Percentiles rank a stretch among this genome's conserved stretches.
Evolutionary conservation across 2,797 vertebrate genomes (phyloP).

Genomic region (Eleutherodactylus coqui): DNA sequence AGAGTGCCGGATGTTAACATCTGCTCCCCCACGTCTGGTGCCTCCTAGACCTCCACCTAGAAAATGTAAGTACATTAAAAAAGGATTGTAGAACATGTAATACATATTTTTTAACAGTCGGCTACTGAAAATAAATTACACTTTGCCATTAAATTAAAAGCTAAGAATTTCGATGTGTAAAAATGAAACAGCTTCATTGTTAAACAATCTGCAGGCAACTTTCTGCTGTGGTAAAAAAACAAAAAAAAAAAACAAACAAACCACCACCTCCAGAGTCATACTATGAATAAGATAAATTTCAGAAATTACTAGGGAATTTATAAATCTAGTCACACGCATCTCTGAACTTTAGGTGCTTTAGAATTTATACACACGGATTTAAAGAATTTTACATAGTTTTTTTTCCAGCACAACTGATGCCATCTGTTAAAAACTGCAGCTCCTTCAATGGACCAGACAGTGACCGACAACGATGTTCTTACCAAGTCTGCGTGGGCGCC

Average conservation of each 20-base stretch:
- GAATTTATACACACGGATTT: neutral
- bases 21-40: conserved; percentile 85
- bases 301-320: neutral
- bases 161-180: neutral
- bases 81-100: neutral
- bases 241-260: too few relatives aligned
- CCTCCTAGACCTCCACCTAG: conserved; percentile 75
- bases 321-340: too few relatives aligned
- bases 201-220: too few relatives aligned
- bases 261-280: too few relatives aligned
- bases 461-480: conserved; percentile 63
- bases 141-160: too few relatives aligned
- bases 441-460: conserved; percentile 9
- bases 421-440: neutral
- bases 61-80: neutral
- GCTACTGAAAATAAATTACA: too few relatives aligned
- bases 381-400: neutral
- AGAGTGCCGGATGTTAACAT: conserved; percentile 93
- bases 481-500: conserved; percentile 92
- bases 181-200: too few relatives aligned
- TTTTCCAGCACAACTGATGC: neutral
- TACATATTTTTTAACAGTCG: too few relatives aligned
- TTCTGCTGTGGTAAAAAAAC: too few relatives aligned
- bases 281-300: too few relatives aligned
- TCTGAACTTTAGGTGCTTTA: neutral